A percentile compares a stretch with the other conserved stretches of the same genome.
Conservation (phyloP, 1,140 invertebrate species). For the Oryzaephilus surinamensis region DNA sequence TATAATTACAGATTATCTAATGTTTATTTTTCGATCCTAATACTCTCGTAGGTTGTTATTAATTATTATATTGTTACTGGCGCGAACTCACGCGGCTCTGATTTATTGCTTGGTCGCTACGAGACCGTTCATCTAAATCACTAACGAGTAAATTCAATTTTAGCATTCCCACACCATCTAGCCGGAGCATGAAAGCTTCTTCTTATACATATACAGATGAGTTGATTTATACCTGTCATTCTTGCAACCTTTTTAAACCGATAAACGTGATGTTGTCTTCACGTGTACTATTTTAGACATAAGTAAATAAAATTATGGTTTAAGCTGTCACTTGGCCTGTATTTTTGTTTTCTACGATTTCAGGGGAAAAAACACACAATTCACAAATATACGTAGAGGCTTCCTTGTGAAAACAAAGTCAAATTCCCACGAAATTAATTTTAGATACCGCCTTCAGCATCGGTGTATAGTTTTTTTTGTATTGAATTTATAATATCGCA, state of each 20-base stretch:
- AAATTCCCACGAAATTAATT: too few relatives aligned
- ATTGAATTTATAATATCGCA: too few relatives aligned
- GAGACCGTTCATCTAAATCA: constrained; percentile 14
- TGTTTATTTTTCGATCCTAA: constrained; percentile 21
- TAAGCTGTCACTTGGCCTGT: too few relatives aligned
- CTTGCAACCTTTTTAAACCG: constrained; percentile 10
- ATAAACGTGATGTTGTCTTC: constrained; percentile 15
- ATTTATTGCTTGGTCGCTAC: constrained; percentile 15
- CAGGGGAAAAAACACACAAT: too few relatives aligned
- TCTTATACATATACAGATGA: constrained; percentile 6
- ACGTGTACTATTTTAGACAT: constrained; percentile 9
- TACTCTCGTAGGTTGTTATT: constrained; percentile 19
- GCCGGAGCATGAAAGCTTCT: constrained; percentile 12
- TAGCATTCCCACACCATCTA: constrained; percentile 18
- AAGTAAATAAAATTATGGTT: too few relatives aligned
- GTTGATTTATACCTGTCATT: constrained; percentile 18
- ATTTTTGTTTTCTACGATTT: too few relatives aligned
- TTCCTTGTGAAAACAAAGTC: too few relatives aligned
- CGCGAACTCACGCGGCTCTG: constrained; percentile 14
- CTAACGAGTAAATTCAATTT: constrained; percentile 18
- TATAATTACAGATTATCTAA: constrained; percentile 21
- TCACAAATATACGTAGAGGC: too few relatives aligned
- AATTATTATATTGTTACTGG: constrained; percentile 21
- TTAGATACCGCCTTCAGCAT: too few relatives aligned
- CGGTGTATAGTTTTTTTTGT: too few relatives aligned